These are phyloP conservation scores for Oopsacas minuta DNA, from an alignment of 37 sponge, comb jelly and placozoan genomes.

Conservation along the genomic window DNA sequence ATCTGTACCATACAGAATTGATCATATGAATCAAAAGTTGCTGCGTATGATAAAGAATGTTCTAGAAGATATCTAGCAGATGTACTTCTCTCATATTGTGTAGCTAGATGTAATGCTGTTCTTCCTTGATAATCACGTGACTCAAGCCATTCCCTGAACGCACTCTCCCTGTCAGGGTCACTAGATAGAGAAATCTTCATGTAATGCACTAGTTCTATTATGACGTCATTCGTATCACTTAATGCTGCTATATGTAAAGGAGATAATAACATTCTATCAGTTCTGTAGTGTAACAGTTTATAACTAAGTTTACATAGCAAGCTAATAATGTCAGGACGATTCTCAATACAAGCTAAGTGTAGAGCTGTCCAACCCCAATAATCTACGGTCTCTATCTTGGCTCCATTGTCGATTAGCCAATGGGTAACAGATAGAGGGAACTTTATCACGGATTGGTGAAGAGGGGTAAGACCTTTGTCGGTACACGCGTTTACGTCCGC, in stretches of 20 bases:
- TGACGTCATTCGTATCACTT: background rate
- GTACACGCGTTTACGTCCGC: background rate
- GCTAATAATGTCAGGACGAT: background rate
- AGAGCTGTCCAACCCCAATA: background rate
- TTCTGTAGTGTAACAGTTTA: background rate
- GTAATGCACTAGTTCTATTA: background rate
- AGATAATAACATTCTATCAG: background rate
- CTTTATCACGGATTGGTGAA: background rate
- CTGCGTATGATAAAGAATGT: background rate
- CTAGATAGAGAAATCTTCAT: background rate
- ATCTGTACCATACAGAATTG: slow-evolving; percentile 2
- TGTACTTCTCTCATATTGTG: background rate
- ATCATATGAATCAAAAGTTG: background rate
- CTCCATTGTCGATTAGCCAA: background rate
- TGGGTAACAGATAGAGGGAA: background rate
- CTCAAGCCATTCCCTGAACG: background rate
- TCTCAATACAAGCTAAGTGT: slow-evolving; percentile 12
- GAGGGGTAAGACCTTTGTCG: background rate
- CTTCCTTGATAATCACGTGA: background rate
- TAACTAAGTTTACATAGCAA: background rate
- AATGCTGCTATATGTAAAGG: background rate
- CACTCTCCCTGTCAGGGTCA: background rate
- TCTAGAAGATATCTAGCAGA: background rate
- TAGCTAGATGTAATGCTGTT: background rate
- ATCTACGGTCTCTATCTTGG: background rate